Base-by-base conservation (phyloP, 2,797 vertebrate species). In the Acanthurus lineatus region DNA sequence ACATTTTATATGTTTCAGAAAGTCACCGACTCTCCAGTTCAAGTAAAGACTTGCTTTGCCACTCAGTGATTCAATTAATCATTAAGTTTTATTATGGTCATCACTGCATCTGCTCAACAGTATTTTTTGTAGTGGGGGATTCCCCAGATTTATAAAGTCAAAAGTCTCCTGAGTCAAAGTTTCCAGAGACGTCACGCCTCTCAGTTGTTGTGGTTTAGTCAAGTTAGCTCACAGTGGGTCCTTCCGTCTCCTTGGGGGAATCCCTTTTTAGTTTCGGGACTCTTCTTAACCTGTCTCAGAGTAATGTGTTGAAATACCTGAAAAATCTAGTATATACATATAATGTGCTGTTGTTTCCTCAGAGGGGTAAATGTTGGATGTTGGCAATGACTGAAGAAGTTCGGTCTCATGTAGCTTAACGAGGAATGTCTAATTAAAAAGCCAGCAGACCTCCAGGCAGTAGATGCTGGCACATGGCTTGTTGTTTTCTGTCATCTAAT, bases 391-490 rank as follows among this genome's bases (percentile, higher is more conserved):
- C 40, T 59, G 40, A 15, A 76, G 57, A 80, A 38, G 49, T 69
- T 72, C 66, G 57, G 54, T 88, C 52, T 71, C 75, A 70, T 40
- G 56, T 40, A 73, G 77, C 57, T 82, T 82, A 81, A 83, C 85
- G 82, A 90, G 74, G 71, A 88, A 83, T 76, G 35, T 25, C 81
- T 91, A 88, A 94, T 93, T 93, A 93, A 89, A 90, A 85, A 86
- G 77, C 77, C 77, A 84, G 77, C 76, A 71, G 75, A 78, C 83
- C 84, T 82, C 61, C 84, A 61, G 83, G 81, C 70, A 77, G 83
- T 64, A 44, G 67, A 86, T 67, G 81, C 75, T 87, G 72, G 77
- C 87, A 86, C 45, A 40, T 76, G 73, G 79, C 81, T 84, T 78
- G 77, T 88, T 89, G 85, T 86, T 91, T 88, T 86, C 81, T 83